Percentiles rank a stretch among this genome's conserved stretches.
These are phyloP conservation scores for Leptinotarsa juncta DNA, from an alignment of 2,888 invertebrate genomes.

Conservation along the genomic window DNA sequence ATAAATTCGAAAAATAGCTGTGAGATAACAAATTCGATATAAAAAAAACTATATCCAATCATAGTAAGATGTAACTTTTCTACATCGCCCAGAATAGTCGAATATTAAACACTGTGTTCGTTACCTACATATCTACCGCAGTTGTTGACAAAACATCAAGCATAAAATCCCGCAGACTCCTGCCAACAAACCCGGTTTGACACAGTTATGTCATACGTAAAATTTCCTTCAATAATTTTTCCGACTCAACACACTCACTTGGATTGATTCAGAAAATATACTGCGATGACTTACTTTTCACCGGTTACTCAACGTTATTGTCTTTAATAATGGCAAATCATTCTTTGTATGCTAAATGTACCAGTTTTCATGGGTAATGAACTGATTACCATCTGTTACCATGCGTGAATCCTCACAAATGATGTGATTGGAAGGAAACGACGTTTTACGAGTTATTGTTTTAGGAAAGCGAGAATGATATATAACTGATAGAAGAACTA, in stretches of 20 bases:
- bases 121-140: too few species aligned
- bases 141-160: too few species aligned
- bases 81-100: too few species aligned
- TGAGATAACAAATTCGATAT: too few species aligned
- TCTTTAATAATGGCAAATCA: neutral
- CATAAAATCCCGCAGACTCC: too few species aligned
- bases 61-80: too few species aligned
- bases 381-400: conserved; percentile 21
- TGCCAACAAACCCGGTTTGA: too few species aligned
- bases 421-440: neutral
- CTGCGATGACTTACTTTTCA: conserved; percentile 4
- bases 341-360: conserved; percentile 23
- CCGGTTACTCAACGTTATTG: conserved; percentile 9
- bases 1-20: too few species aligned
- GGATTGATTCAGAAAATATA: neutral
- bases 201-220: too few species aligned
- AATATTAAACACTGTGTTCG: too few species aligned
- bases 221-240: too few species aligned
- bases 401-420: conserved; percentile 31
- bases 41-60: too few species aligned
- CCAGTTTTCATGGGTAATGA: conserved; percentile 28
- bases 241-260: neutral
- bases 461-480: neutral
- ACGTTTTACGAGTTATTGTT: conserved; percentile 10
- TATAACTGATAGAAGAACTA: neutral